Percentiles rank a stretch among this genome's conserved stretches.
Conservation (phyloP, 2,888 invertebrate species). For the Spodoptera exigua region DNA sequence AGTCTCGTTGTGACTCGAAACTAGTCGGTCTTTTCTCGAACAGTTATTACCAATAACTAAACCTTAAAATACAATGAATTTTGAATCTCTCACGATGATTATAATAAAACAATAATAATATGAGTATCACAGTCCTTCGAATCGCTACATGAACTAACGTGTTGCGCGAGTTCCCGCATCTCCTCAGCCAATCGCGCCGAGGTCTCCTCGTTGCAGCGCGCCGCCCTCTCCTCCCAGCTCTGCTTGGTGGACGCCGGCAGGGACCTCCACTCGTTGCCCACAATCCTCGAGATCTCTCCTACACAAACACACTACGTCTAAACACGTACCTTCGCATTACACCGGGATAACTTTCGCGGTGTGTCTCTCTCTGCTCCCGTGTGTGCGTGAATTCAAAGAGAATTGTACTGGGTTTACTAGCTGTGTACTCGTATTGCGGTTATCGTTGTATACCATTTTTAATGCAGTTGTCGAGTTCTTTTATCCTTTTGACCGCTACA, state of each 20-base stretch:
- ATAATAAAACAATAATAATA: no score
- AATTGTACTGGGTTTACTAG: slow-evolving; percentile 32
- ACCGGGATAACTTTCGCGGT: slow-evolving; percentile 44
- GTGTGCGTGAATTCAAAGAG: slow-evolving; percentile 49
- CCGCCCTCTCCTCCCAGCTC: slow-evolving; percentile 98
- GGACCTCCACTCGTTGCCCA: slow-evolving; percentile 97
- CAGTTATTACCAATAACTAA: no score
- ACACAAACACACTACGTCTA: slow-evolving; percentile 52
- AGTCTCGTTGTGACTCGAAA: no score
- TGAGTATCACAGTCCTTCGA: no score
- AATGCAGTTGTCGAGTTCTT: background rate
- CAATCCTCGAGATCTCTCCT: slow-evolving; percentile 92
- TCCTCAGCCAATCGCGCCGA: slow-evolving; percentile 91
- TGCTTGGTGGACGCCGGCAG: slow-evolving; percentile 96
- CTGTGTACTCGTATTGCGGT: slow-evolving; percentile 8
- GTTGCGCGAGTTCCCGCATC: slow-evolving; percentile 80
- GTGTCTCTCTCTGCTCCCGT: slow-evolving; percentile 54
- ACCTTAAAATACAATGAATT: no score
- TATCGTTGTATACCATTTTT: slow-evolving; percentile 42
- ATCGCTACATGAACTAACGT: slow-evolving; percentile 70
- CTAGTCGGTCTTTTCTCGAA: no score
- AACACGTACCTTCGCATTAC: slow-evolving; percentile 55
- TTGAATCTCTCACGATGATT: no score
- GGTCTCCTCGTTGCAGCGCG: slow-evolving; percentile 96
- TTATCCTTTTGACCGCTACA: no score